phyloP scores from a whole-genome alignment of 2,797 vertebrate species.

The Pampus argenteus region DNA sequence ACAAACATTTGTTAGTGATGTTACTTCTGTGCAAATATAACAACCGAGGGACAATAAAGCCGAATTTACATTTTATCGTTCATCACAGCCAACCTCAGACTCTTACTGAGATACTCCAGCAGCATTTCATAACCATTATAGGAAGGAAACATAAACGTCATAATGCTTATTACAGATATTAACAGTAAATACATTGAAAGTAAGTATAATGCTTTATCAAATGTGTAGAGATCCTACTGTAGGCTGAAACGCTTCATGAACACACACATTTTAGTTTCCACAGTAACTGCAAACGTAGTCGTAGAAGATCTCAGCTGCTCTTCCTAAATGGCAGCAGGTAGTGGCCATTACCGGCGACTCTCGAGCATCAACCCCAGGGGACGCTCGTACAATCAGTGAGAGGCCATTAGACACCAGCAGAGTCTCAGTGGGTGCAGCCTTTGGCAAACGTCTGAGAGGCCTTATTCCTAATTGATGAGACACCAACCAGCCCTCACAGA shows the following conservation, averaged over 20 bases:
- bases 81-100: neutral
- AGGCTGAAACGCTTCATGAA: neutral
- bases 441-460: constrained; percentile 40
- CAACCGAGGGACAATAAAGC: neutral
- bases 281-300: neutral
- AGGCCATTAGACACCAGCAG: constrained; percentile 66
- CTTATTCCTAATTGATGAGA: constrained; percentile 68
- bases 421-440: constrained; percentile 58
- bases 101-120: neutral
- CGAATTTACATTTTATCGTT: neutral
- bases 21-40: neutral
- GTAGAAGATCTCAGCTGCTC: constrained; percentile 31
- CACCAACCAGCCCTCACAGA: constrained; percentile 42
- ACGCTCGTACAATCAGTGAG: constrained; percentile 43
- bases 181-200: neutral
- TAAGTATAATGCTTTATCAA: neutral
- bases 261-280: neutral
- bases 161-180: neutral
- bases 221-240: neutral
- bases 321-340: constrained; percentile 47
- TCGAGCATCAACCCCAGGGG: constrained; percentile 39
- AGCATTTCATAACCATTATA: neutral
- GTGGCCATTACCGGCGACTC: constrained; percentile 50
- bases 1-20: neutral
- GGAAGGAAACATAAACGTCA: neutral